Conservation (phyloP, 2,113 vertebrate genomes). For the Ursus arctos region DNA sequence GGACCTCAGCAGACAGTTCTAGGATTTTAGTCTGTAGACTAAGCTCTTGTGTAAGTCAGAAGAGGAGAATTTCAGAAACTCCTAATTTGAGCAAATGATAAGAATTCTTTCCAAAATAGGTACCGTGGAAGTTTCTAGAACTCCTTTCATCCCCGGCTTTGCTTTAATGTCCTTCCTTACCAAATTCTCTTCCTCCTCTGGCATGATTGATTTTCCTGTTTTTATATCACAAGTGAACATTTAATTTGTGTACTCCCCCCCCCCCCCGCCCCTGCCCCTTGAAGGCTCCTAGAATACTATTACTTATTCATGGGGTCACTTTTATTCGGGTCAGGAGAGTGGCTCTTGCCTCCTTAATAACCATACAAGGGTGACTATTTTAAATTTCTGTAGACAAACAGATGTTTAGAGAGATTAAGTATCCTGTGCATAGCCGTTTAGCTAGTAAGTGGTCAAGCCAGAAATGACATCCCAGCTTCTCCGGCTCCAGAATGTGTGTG, state of each 20-base stretch:
- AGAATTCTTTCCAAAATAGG: background rate
- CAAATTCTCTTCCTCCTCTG: background rate
- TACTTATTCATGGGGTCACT: background rate
- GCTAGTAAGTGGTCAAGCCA: conserved; percentile 35
- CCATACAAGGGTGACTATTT: background rate
- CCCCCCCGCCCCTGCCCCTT: background rate
- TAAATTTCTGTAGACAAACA: background rate
- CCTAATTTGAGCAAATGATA: background rate
- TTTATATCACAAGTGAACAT: background rate
- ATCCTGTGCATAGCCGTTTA: background rate
- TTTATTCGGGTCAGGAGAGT: background rate
- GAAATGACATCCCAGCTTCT: conserved; percentile 54
- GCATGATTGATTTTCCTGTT: background rate
- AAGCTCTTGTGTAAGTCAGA: background rate
- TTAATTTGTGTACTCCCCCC: background rate
- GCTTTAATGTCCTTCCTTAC: background rate
- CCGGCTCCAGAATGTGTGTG: background rate
- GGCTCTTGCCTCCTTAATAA: background rate
- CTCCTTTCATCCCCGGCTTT: background rate
- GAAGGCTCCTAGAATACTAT: background rate
- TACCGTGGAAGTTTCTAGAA: background rate
- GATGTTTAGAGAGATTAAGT: conserved; percentile 40
- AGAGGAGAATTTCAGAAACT: background rate
- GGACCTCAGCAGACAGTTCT: background rate
- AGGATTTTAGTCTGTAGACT: background rate